phyloP scores from a whole-genome alignment of 2,113 vertebrate genomes.

The Rhagologus leucostigma region DNA sequence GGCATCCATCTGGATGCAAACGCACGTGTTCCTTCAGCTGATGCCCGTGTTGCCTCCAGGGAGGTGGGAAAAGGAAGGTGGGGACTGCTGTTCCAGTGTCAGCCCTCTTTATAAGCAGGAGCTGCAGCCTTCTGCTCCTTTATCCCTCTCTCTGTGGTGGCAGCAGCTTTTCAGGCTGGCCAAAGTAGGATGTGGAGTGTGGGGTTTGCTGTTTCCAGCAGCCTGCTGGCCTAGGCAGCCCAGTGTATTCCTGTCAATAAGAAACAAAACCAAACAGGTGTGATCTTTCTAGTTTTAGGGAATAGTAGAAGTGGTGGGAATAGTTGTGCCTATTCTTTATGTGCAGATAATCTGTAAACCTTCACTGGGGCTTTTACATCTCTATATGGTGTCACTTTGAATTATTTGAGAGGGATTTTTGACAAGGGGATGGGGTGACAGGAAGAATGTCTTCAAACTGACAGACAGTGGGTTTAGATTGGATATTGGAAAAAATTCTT shows the following conservation, averaged over 20 bases:
- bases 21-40: background rate
- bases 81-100: background rate
- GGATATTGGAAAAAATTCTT: background rate
- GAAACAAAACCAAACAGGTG: background rate
- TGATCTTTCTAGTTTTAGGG: background rate
- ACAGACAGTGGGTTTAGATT: background rate
- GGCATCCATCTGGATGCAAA: background rate
- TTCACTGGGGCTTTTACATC: accelerated
- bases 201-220: background rate
- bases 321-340: background rate
- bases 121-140: background rate
- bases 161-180: background rate
- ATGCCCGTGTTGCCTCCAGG: background rate
- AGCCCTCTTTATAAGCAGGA: background rate
- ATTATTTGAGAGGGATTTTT: background rate
- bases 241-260: background rate
- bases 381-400: background rate
- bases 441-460: background rate
- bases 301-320: background rate
- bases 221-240: background rate
- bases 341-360: background rate
- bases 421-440: background rate
- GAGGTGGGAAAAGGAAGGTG: background rate
- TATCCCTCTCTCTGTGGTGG: background rate
- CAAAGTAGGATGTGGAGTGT: accelerated